phyloP scores from a whole-genome alignment of 1,140 invertebrate genomes.

The Antheraea mylitta region DNA sequence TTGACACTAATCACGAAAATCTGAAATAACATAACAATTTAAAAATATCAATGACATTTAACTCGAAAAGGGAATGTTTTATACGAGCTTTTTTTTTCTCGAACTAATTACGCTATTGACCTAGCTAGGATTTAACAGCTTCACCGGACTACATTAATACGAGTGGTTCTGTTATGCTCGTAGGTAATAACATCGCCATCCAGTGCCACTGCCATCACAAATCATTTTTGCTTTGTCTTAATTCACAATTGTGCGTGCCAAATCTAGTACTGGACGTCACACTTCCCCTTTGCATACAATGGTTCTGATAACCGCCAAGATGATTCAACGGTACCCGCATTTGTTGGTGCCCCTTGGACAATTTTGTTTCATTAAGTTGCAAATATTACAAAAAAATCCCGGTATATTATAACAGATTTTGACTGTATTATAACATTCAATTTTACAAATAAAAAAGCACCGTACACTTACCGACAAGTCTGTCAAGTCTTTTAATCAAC shows the following conservation, averaged over 20 bases:
- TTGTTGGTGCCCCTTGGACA: not conserved
- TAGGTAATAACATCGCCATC: not conserved
- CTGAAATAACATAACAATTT: not conserved
- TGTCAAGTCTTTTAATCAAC: not conserved
- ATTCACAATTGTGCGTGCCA: constrained; percentile 3
- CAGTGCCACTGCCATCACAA: not conserved
- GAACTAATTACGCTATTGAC: too few relatives aligned
- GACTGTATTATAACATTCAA: too few relatives aligned
- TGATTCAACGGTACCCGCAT: constrained; percentile 1
- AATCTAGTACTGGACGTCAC: not conserved
- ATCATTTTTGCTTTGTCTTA: constrained; percentile 1
- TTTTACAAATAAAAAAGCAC: not conserved
- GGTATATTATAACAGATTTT: too few relatives aligned
- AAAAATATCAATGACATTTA: not conserved
- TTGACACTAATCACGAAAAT: not conserved
- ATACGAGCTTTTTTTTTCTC: too few relatives aligned
- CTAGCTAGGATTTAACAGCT: too few relatives aligned
- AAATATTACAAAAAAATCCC: not conserved
- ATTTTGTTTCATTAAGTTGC: not conserved
- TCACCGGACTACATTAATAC: too few relatives aligned
- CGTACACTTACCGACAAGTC: not conserved
- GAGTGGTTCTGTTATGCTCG: not conserved
- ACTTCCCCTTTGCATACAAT: not conserved
- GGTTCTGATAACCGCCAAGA: not conserved
- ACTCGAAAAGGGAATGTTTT: not conserved